Evolutionary conservation across 2,888 invertebrate genomes (phyloP), one percentile per base, ranked within the genome.

Genomic region (Atrina japonica): DNA sequence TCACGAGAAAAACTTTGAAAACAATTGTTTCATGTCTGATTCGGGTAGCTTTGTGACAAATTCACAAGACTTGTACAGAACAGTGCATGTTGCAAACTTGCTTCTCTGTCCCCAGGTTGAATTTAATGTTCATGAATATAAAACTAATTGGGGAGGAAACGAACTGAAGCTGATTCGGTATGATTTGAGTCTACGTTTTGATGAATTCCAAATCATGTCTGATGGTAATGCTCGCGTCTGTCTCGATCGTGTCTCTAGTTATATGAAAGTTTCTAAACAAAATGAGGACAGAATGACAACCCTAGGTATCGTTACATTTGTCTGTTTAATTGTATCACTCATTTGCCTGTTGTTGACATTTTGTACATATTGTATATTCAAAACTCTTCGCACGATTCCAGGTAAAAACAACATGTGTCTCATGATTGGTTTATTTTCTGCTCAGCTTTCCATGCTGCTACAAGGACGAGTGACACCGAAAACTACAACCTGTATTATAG

Each of bases 371-470:
- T 55, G 66, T 30, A 14, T 63, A 29, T 66, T 71, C n/a, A 16
- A 41, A 29, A 45, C 35, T 5, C 66, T 71, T 7, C 45, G 71
- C 23, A 61, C 71, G n/a, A 9, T 71, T 1, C 66, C 71, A 3
- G 71, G 71, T 5, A 43, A 66, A 50, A 71, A 66, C 56, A 71
- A 71, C 18, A 66, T 71, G 60, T 56, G 41, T 63, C 41, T 71
- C 3, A 56, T 66, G 5, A 6, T 66, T 56, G 35, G 66, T 16
- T 60, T 71, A 3, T 60, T 71, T 43, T 49, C 23, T 43, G 49
- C 66, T 5, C 66, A 71, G 23, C 25, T 56, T 7, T 18, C 56
- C 25, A 49, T 47, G 11, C 41, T 61, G 30, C 30, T 66, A 23
- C 21, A 29, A 35, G 21, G 23, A 7, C 21, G 23, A 2, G 47